These are phyloP conservation scores for Xanthia icteritia DNA, from an alignment of 2,888 invertebrate species.

Conservation along the genomic window DNA sequence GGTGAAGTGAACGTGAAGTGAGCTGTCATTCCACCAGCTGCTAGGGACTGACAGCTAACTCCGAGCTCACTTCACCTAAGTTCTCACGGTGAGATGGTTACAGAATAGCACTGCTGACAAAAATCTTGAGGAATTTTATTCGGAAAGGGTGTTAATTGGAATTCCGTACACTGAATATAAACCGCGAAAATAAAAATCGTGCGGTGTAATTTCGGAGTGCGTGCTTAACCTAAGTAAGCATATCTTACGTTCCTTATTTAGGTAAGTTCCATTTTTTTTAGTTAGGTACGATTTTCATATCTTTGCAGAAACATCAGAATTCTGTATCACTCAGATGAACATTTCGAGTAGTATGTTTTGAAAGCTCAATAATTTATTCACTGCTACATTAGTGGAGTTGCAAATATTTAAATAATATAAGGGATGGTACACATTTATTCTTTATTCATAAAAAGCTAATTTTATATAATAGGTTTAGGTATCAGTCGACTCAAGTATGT, in stretches of 20 bases:
- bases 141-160: too few species aligned
- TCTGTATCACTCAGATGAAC: too few species aligned
- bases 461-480: neutral
- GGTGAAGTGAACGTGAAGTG: too few species aligned
- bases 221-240: neutral
- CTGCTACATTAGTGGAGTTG: neutral
- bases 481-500: conserved; percentile 3
- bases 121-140: too few species aligned
- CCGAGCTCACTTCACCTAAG: too few species aligned
- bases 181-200: too few species aligned
- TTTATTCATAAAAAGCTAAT: neutral
- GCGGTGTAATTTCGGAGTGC: too few species aligned
- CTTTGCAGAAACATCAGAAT: neutral
- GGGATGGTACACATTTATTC: neutral
- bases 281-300: neutral
- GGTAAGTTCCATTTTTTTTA: neutral
- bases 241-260: neutral
- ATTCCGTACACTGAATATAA: too few species aligned
- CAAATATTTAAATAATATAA: neutral
- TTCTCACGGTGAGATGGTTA: too few species aligned
- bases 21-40: too few species aligned
- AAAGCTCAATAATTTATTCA: neutral
- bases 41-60: too few species aligned
- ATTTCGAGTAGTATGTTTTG: neutral
- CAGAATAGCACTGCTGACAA: too few species aligned